A percentile compares a stretch with the other conserved stretches of the same genome.
phyloP scores from a whole-genome alignment of 2,888 invertebrate genomes.

The Tachina fera region DNA sequence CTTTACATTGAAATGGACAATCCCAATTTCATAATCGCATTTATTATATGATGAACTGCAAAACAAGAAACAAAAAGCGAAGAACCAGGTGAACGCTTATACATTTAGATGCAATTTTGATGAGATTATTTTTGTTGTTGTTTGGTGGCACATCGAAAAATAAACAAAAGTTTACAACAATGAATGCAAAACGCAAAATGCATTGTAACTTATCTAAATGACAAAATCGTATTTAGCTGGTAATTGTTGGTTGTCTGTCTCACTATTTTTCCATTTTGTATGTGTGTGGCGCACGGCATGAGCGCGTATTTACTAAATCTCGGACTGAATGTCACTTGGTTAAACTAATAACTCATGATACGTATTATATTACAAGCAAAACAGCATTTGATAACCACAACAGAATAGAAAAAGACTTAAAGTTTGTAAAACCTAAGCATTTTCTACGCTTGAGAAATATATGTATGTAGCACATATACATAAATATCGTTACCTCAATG shows the following conservation, averaged over 20 bases:
- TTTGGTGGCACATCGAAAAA: constrained; percentile 7
- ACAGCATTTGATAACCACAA: constrained; percentile 10
- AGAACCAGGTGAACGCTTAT: constrained; percentile 37
- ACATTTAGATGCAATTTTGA: background rate
- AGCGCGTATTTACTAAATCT: constrained; percentile 34
- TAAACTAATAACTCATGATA: constrained; percentile 62
- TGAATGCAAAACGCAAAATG: constrained; percentile 18
- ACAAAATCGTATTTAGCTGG: constrained; percentile 47
- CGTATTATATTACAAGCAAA: constrained; percentile 52
- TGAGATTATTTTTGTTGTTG: background rate
- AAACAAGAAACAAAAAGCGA: constrained; percentile 7
- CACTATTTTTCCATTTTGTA: constrained; percentile 2
- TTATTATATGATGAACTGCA: constrained; percentile 32
- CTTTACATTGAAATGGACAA: constrained; percentile 38
- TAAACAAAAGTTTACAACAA: constrained; percentile 35
- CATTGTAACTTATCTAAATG: constrained; percentile 55
- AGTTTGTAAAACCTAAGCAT: background rate
- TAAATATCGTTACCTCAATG: no score
- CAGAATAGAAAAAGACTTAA: background rate
- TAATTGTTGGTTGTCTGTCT: constrained; percentile 38
- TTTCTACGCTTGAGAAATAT: background rate
- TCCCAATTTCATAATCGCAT: constrained; percentile 49
- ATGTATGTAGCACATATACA: no score
- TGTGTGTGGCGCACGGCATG: constrained; percentile 26
- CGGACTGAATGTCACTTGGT: constrained; percentile 51